Evolutionary conservation across 2,797 vertebrate species (phyloP).

Genomic region (Microchirus variegatus): DNA sequence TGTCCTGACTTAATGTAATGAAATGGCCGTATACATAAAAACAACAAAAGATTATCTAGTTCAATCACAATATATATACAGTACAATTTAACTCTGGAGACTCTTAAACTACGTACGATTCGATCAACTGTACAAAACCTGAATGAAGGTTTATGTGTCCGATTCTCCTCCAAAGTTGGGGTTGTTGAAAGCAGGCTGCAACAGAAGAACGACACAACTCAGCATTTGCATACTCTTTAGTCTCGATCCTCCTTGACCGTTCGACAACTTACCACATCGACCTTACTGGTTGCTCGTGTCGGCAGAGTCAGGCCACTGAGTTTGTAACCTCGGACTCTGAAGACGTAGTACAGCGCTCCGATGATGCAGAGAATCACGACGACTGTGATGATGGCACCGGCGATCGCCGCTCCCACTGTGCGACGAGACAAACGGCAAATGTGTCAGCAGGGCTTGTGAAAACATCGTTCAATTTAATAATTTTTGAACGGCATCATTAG

Average conservation of each 20-base stretch:
- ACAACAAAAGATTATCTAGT: not conserved
- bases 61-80: conserved; percentile 54
- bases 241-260: not conserved
- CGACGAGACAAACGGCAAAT: not conserved
- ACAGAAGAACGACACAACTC: conserved; percentile 39
- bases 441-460: no score
- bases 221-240: not conserved
- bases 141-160: conserved; percentile 50
- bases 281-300: not conserved
- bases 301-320: conserved; percentile 57
- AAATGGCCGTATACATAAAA: no score
- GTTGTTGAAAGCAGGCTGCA: conserved; percentile 79
- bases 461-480: no score
- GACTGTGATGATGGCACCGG: conserved; percentile 61
- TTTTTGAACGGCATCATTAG: no score
- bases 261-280: conserved; percentile 70
- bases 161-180: conserved; percentile 78
- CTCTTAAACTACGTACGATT: not conserved
- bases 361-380: conserved; percentile 49
- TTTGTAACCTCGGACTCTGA: conserved; percentile 71
- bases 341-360: conserved; percentile 70
- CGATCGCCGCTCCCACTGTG: conserved; percentile 55
- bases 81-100: conserved; percentile 2
- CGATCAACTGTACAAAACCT: conserved; percentile 25
- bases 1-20: no score